Base-by-base conservation (phyloP, 1,140 invertebrate species). In the Stratiolaelaps scimitus region DNA sequence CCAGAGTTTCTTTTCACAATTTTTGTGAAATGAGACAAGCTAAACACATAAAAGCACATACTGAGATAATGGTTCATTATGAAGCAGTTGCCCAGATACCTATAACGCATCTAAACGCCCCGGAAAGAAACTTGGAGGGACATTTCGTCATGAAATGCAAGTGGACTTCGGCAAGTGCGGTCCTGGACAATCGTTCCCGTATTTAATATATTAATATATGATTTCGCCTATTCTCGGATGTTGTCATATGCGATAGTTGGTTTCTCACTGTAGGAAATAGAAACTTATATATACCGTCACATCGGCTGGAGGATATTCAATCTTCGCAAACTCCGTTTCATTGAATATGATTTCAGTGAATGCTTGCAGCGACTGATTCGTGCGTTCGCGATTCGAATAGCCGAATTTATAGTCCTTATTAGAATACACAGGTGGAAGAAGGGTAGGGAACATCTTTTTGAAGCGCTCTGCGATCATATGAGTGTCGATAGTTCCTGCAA, bases 401-500 rank as follows among this genome's bases (percentile, higher is more conserved):
- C 53, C 53, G 10, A 60, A 26, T 60, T 60, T 60, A 34, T 29
- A 60, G 15, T 60, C n/a, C 23, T 60, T 2, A 15, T 15, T 15
- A 26, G 53, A n/a, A 60, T 60, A 60, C 15, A 29, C 13, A 2
- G 53, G 34, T 15, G 53, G 53, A 15, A 60, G 10, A 2, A 60
- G 53, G 13, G 15, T 60, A 15, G 53, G 53, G 53, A 60, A 60
- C 53, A 60, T 60, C 20, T 60, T 60, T 23, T 60, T 60, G 53
- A 60, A 60, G 17, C 53, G 26, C 15, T 60, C 53, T 1, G 53
- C 53, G 53, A 60, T 60, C 23, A 29, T 26, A 10, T 26, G 15
- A 34, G 34, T 34, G 20, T 60, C 53, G 2, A 10, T 23, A 17
- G 15, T 34, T 26, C 53, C 53, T 60, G 23, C 20, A 26, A 60